Evolutionary conservation across 2,113 vertebrate genomes (phyloP).

Genomic region (Piaya cayana): DNA sequence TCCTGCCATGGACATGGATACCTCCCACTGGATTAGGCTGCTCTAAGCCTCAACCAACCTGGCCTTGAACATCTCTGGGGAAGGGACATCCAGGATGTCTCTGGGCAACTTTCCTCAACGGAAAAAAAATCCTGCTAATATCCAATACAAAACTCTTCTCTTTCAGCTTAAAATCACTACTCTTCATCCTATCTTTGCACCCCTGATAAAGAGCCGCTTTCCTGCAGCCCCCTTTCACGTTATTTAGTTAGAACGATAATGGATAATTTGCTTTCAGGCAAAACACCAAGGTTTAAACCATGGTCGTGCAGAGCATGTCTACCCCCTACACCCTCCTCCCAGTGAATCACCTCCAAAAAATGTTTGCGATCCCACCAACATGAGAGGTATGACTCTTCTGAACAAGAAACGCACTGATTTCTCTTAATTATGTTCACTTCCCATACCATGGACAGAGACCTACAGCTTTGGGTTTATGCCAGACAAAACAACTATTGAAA

Average conservation of each 20-base stretch:
- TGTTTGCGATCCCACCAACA: slow-evolving; percentile 39
- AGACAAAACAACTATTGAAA: neutral
- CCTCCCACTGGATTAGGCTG: too few relatives aligned
- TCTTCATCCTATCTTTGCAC: too few relatives aligned
- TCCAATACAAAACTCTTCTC: too few relatives aligned
- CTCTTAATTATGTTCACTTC: neutral
- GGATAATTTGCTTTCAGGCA: neutral
- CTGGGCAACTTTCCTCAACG: too few relatives aligned
- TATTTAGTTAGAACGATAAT: neutral
- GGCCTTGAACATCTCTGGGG: too few relatives aligned
- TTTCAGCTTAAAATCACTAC: too few relatives aligned
- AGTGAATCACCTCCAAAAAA: slow-evolving; percentile 50
- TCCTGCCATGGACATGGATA: too few relatives aligned
- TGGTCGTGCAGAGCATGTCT: neutral
- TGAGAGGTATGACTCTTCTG: neutral
- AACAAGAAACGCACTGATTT: neutral
- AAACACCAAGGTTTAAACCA: neutral
- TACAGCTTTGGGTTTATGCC: neutral
- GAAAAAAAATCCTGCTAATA: too few relatives aligned
- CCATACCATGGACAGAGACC: slow-evolving; percentile 60
- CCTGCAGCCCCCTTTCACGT: neutral
- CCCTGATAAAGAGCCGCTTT: too few relatives aligned
- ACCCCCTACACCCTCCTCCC: neutral
- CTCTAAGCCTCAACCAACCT: too few relatives aligned
- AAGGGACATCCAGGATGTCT: too few relatives aligned